Base-by-base conservation (phyloP, 2,888 invertebrate species). In the Drosophila emarginata region DNA sequence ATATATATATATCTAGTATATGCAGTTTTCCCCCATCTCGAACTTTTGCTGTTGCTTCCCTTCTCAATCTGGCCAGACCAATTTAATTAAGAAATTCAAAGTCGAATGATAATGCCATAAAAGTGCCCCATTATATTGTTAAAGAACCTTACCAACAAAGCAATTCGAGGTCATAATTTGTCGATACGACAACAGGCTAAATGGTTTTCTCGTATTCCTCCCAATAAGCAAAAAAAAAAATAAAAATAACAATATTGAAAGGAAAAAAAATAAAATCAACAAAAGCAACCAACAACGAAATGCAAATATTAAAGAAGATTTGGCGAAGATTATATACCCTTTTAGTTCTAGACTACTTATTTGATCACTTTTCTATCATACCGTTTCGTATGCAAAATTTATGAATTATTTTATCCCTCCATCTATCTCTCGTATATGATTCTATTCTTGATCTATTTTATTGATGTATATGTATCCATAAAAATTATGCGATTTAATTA, bases 131-230 rank as follows among this genome's bases (percentile, higher is more conserved):
- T 77, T 74, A 58, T 50, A 54, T 51, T 54, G 58, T 59, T 67
- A 64, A 77, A 54, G 18, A 61, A 32, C 58, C 61, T 54, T 36
- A 53, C 74, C 67, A 71, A 66, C 74, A 77, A 72, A 61, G 65
- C 72, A 73, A 76, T 36, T 78, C 64, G 72, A 67, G 63, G 70
- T 68, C 74, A 73, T 83, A 80, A 77, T 79, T 86, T 80, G 58
- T 61, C 63, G 68, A 68, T 66, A 74, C 69, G 72, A 64, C 67
- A 64, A 21, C 32, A 54, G 61, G 28, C 63, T 67, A 65, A 68
- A 66, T 56, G 71, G 61, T 68, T 52, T 67, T 58, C 73, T 15
- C 18, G 37, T 39, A 50, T 52, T 66, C 53, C n/a, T 23, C 23
- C 11, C 57, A 23, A 45, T 7, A 21, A 21, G 11, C 45, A 21